Evolutionary conservation across 2,888 invertebrate genomes (phyloP).

Genomic region (Alcis repandata): DNA sequence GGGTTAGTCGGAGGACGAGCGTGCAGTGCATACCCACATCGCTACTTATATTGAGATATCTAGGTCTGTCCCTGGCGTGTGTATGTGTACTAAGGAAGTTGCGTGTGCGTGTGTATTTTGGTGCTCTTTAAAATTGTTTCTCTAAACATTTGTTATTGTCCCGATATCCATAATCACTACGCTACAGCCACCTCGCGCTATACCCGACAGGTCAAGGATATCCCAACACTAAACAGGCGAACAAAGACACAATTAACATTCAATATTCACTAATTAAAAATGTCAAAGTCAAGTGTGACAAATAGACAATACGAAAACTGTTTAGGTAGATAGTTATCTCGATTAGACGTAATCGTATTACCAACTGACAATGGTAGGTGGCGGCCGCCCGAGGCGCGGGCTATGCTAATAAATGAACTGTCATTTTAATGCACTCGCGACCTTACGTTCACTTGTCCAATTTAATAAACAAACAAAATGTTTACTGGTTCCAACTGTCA

Average conservation of each 20-base stretch:
- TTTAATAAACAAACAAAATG: constrained; percentile 45
- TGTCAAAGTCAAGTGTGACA: constrained; percentile 64
- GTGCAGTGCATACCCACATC: no score
- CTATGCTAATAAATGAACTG: constrained; percentile 69
- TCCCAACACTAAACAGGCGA: constrained; percentile 56
- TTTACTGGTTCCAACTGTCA: background rate
- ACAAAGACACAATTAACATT: constrained; percentile 66
- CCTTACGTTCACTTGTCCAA: constrained; percentile 71
- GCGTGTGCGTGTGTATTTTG: no score
- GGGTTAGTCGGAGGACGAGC: no score
- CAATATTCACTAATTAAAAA: constrained; percentile 64
- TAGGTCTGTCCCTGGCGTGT: no score
- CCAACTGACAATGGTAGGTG: constrained; percentile 57
- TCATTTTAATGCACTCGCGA: constrained; percentile 58
- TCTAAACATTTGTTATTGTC: background rate
- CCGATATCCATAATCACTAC: background rate
- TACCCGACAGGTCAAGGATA: constrained; percentile 68
- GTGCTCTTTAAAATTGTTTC: background rate
- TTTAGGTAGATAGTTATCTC: constrained; percentile 59
- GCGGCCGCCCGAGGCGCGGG: constrained; percentile 52
- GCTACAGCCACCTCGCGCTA: constrained; percentile 33
- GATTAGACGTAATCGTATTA: constrained; percentile 68
- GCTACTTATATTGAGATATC: no score
- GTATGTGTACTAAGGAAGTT: no score
- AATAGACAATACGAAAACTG: constrained; percentile 54